phyloP scores from a whole-genome alignment of 2,113 vertebrate species.

The Antennarius striatus region DNA sequence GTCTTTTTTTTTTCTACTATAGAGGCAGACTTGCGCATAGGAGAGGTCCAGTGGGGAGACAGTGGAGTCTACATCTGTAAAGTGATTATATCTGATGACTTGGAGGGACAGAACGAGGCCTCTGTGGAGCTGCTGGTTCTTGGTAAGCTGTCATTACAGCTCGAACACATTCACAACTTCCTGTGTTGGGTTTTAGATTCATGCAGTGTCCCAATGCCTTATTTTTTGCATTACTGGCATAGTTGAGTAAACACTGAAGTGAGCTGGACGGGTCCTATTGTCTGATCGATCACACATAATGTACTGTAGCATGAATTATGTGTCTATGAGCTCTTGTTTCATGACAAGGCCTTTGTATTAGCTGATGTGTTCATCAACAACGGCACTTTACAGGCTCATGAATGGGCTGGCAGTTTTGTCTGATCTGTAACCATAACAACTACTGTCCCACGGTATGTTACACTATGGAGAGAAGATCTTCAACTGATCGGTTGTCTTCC shows the following conservation, averaged over 20 bases:
- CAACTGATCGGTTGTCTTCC: neutral
- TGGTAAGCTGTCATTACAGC: constrained; percentile 51
- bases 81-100: constrained; percentile 72
- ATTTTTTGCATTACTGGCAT: neutral
- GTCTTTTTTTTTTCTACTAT: neutral
- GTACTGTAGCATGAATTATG: neutral
- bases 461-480: neutral
- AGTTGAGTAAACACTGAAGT: neutral
- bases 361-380: constrained; percentile 20
- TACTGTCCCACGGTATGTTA: neutral
- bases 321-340: neutral
- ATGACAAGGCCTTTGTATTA: constrained; percentile 6
- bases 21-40: constrained; percentile 72
- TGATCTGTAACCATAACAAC: constrained; percentile 26
- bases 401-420: constrained; percentile 14
- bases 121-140: constrained; percentile 73
- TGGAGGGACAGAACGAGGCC: constrained; percentile 71
- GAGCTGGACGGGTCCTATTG: neutral
- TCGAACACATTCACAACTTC: neutral
- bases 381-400: constrained; percentile 39
- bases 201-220: neutral
- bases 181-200: neutral
- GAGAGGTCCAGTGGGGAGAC: constrained; percentile 73
- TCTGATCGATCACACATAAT: neutral
- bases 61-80: constrained; percentile 75